Conservation (phyloP, 23 tunicate genomes). For the Clavelina lepadiformis region DNA sequence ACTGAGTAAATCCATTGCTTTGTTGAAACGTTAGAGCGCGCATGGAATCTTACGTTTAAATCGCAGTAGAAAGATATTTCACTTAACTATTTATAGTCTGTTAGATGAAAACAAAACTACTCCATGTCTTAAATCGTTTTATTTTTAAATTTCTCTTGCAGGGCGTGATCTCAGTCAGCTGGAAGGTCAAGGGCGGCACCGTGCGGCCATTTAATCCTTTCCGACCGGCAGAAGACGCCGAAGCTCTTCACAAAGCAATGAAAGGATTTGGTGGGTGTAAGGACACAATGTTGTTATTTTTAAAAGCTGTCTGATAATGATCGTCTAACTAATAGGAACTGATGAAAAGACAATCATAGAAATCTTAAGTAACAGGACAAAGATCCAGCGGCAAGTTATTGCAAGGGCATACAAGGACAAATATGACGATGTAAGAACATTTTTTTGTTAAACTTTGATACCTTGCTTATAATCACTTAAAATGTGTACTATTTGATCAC, state of each 20-base stretch:
- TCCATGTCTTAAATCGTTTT: too few species aligned
- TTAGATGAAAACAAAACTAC: too few species aligned
- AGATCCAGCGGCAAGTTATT: constrained; percentile 50
- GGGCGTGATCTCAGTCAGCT: constrained; percentile 68
- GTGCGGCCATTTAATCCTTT: constrained; percentile 61
- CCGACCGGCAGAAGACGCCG: constrained; percentile 60
- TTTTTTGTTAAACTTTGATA: too few species aligned
- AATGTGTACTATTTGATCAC: too few species aligned
- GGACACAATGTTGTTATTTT: too few species aligned
- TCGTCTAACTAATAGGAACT: constrained; percentile 44
- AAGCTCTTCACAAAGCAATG: constrained; percentile 77
- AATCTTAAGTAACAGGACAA: constrained; percentile 64
- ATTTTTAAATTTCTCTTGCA: constrained; percentile 16
- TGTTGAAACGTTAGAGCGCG: too few species aligned
- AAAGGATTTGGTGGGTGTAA: constrained; percentile 54
- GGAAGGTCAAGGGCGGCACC: constrained; percentile 88
- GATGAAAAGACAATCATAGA: constrained; percentile 59
- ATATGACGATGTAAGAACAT: constrained; percentile 59
- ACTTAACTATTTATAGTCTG: too few species aligned
- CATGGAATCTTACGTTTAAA: too few species aligned
- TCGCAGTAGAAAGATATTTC: too few species aligned
- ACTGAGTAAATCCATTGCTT: too few species aligned
- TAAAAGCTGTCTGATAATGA: not conserved
- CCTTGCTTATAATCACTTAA: too few species aligned
- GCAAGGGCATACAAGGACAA: constrained; percentile 39